Base-by-base conservation (phyloP, 1,140 invertebrate genomes). In the Mya arenaria region DNA sequence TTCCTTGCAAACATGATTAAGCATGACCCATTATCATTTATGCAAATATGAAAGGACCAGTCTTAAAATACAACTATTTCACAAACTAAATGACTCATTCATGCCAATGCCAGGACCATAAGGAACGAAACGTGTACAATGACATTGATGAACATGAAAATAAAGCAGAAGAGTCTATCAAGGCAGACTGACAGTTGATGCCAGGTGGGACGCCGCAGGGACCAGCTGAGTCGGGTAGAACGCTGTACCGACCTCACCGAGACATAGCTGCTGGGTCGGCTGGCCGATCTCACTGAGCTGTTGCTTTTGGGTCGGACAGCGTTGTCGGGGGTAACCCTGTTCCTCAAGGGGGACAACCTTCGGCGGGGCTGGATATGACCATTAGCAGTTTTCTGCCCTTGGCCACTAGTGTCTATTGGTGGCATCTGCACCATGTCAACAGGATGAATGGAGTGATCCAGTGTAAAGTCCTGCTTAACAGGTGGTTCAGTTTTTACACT, bases 131-230 rank as follows among this genome's bases (percentile, higher is more conserved):
- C 52, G 36, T 72, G 69, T n/a, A 48, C 28, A 34, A 72, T 32
- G n/a, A 72, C 30, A 32, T 44, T 37, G 15, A 36, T n/a, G 19
- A 72, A 28, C 30, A 58, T 1, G 37, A 72, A 72, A 17, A 58
- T 36, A 32, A 72, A 13, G 23, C 52, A 23, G 36, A 72, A 72
- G 23, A 72, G 52, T 56, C 48, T 72, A n/a, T 72, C 69, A 13
- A 72, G 25, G 37, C 69, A 72, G 30, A 32, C 15, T 36, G 69
- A 32, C 69, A 72, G 13, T 1, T 72, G 19, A 10, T 55, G 44
- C 69, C 69, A 72, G 17, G 69, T 34, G 25, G 48, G 55, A 5
- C 13, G 25, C 37, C 25, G 32, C 19, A 25, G 5, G 10, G 30
- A n/a, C 23, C n/a, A 32, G 10, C 37, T 32, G 52, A 55, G 48